Percentiles rank a stretch among this genome's conserved stretches.
Evolutionary conservation across 2,113 vertebrate genomes (phyloP).

Genomic region (Saccopteryx bilineata): DNA sequence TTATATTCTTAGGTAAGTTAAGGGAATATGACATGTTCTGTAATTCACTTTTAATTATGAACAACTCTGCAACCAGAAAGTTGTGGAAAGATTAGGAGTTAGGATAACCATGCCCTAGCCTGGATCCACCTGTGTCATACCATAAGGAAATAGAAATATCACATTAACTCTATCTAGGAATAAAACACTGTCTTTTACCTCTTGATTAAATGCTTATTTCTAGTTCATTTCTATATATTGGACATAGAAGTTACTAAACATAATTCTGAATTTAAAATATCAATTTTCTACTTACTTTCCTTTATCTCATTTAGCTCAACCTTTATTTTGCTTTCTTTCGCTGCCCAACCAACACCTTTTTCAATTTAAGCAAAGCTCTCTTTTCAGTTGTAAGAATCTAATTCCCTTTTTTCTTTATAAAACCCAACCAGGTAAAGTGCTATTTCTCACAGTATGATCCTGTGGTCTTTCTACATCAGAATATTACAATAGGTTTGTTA

Average conservation of each 20-base stretch:
- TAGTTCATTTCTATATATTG: neutral
- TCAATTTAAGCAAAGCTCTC: constrained; percentile 12
- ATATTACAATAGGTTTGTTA: neutral
- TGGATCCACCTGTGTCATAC: neutral
- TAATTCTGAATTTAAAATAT: constrained; percentile 46
- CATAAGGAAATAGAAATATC: neutral
- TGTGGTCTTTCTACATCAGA: neutral
- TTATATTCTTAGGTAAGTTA: constrained; percentile 10
- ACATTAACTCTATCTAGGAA: neutral
- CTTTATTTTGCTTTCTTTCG: constrained; percentile 18
- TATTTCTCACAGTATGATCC: neutral
- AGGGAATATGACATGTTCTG: neutral
- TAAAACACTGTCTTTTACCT: neutral
- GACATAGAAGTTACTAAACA: neutral
- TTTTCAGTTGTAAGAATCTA: constrained; percentile 22
- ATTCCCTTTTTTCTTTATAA: neutral
- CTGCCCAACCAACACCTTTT: neutral
- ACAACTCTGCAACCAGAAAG: neutral
- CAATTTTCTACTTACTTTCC: constrained; percentile 6
- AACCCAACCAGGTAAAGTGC: neutral
- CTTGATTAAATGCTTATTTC: neutral
- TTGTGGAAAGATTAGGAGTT: neutral
- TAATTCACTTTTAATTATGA: neutral
- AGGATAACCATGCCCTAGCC: neutral
- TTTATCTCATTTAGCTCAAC: neutral